phyloP scores from a whole-genome alignment of 2,888 invertebrate species.

The Linnaemya tessellans region DNA sequence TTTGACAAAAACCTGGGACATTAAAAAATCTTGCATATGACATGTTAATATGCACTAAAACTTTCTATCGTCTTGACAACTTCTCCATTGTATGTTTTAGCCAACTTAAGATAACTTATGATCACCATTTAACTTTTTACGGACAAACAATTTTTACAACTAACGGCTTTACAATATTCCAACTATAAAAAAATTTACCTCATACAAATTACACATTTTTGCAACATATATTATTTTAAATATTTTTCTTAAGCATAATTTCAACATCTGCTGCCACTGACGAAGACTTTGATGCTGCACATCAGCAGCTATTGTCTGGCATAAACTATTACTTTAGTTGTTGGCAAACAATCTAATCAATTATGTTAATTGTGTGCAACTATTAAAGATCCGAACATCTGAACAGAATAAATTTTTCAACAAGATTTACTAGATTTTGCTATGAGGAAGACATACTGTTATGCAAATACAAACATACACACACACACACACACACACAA shows the following conservation, averaged over 20 bases:
- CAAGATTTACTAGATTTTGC: slow-evolving; percentile 28
- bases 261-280: slow-evolving; percentile 6
- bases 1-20: too few relatives aligned
- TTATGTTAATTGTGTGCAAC: slow-evolving; percentile 77
- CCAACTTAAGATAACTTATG: too few relatives aligned
- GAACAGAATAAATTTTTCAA: slow-evolving; percentile 50
- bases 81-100: too few relatives aligned
- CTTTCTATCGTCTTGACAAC: too few relatives aligned
- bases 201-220: too few relatives aligned
- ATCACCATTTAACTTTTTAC: too few relatives aligned
- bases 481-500: not conserved
- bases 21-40: too few relatives aligned
- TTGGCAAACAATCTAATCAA: slow-evolving; percentile 76
- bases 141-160: too few relatives aligned
- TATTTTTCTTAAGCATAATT: not conserved
- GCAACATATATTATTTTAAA: not conserved
- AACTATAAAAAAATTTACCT: too few relatives aligned
- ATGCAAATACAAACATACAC: not conserved
- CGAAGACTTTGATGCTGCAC: slow-evolving; percentile 44
- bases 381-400: slow-evolving; percentile 71
- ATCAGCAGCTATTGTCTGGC: slow-evolving; percentile 25
- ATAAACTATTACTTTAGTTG: slow-evolving; percentile 60
- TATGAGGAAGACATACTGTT: not conserved
- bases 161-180: too few relatives aligned
- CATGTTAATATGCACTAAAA: too few relatives aligned